phyloP scores from a whole-genome alignment of 2,113 vertebrate genomes.

The Platichthys stellatus region DNA sequence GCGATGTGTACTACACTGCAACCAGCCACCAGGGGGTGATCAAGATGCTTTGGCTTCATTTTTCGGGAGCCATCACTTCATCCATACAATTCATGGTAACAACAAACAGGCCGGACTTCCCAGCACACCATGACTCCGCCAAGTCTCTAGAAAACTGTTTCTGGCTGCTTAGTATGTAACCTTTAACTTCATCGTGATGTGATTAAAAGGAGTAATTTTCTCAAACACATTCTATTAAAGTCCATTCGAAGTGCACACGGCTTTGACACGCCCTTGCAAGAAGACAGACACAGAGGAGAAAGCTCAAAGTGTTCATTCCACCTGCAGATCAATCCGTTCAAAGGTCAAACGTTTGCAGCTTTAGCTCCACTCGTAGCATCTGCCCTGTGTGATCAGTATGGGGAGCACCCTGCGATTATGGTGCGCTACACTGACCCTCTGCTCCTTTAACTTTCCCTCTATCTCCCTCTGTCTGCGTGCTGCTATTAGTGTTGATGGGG shows the following conservation, averaged over 20 bases:
- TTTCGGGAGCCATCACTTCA: not conserved
- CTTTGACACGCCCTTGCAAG: slow-evolving; percentile 16
- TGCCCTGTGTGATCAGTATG: slow-evolving; percentile 37
- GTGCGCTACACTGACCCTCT: slow-evolving; percentile 34
- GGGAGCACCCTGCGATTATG: slow-evolving; percentile 40
- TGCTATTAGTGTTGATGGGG: slow-evolving; percentile 64
- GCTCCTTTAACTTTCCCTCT: not conserved
- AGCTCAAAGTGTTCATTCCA: slow-evolving; percentile 7
- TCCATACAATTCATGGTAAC: too few species aligned
- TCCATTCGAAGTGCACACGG: not conserved
- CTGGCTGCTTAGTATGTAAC: not conserved
- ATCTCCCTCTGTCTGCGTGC: slow-evolving; percentile 32
- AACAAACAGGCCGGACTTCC: too few species aligned
- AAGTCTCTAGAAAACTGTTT: not conserved
- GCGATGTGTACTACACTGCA: too few species aligned
- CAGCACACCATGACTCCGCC: not conserved
- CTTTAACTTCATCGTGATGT: not conserved
- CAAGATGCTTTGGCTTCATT: not conserved
- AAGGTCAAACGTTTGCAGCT: slow-evolving; percentile 44
- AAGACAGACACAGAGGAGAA: slow-evolving; percentile 8
- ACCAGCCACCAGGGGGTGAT: not conserved
- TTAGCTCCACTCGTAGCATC: slow-evolving; percentile 21
- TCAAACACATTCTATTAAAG: not conserved
- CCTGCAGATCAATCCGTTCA: slow-evolving; percentile 24
- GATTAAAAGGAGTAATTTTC: not conserved